Evolutionary conservation across 1,140 invertebrate genomes (phyloP), one percentile per base, ranked within the genome.

Genomic region (Pseudomyrmex gracilis): DNA sequence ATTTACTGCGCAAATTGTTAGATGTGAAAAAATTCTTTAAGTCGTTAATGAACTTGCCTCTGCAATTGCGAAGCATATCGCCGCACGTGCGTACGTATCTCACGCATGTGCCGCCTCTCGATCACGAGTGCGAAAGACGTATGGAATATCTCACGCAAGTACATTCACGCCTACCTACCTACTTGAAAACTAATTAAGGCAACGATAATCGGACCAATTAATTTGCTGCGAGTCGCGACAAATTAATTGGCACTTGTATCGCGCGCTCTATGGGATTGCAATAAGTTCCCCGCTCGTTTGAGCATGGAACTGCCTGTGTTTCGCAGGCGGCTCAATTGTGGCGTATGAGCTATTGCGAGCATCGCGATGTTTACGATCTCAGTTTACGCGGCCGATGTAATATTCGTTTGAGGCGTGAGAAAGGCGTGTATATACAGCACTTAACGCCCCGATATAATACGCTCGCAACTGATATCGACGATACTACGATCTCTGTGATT

Each of bases 201-300:
- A 71, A 49, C 64, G 70, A 85, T 66, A 84, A 84, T 60, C 53
- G 49, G 17, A 3, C n/a, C 55, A 84, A 84, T 85, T 85, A 84
- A 70, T 70, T 17, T 0, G 13, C 8, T 17, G 55, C 7, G 71
- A 45, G 34, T 53, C 22, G 24, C n/a, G 61, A 45, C 12, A 34
- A 34, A 34, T 34, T 34, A 34, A 34, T 34, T 34, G 34, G 4
- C 60, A 12, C n/a, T 49, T 51, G n/a, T 57, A 20, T 9, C 47
- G 7, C 34, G 20, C 51, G 24, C 22, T 22, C 15, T n/a, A 43
- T 22, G 22, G 45, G 57, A 2, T 49, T 10, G 43, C 34, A n/a
- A 47, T 49, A 55, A 63, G 20, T 66, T 47, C 5, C n/a, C n/a
- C 24, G 49, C 12, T 68, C 73, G 47, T 74, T 83, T 66, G 63